These are phyloP conservation scores for Rhinoraja longicauda DNA, from an alignment of 2,797 vertebrate genomes.

Conservation along the genomic window DNA sequence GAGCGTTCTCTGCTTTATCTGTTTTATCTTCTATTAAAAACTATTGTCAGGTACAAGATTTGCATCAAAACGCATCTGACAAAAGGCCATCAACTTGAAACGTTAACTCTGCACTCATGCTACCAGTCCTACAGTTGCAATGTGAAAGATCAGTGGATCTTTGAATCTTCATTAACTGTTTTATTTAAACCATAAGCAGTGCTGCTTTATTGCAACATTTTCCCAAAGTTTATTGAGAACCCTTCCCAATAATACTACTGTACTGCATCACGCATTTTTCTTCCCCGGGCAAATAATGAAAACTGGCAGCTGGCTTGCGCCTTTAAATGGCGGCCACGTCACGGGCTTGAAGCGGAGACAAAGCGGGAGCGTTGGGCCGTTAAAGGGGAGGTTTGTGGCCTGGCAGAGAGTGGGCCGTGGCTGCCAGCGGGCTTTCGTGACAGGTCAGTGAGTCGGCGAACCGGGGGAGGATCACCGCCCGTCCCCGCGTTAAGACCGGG, in stretches of 20 bases:
- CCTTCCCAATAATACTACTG: too few relatives aligned
- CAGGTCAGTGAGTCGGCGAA: background rate
- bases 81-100: too few relatives aligned
- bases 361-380: background rate
- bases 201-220: background rate
- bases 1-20: too few relatives aligned
- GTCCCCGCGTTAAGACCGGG: background rate
- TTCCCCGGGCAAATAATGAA: background rate
- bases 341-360: background rate
- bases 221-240: too few relatives aligned
- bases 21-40: too few relatives aligned
- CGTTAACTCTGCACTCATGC: too few relatives aligned
- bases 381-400: slow-evolving; percentile 22
- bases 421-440: background rate
- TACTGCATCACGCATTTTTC: background rate
- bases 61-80: background rate
- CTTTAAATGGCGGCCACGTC: slow-evolving; percentile 26
- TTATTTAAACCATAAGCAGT: background rate
- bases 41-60: background rate
- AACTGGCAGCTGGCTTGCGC: background rate
- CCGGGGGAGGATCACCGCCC: background rate
- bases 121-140: background rate
- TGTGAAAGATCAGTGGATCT: too few relatives aligned
- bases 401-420: background rate
- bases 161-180: background rate